These are phyloP conservation scores for Drosophila truncata DNA, from an alignment of 1,140 invertebrate genomes.

Conservation along the genomic window DNA sequence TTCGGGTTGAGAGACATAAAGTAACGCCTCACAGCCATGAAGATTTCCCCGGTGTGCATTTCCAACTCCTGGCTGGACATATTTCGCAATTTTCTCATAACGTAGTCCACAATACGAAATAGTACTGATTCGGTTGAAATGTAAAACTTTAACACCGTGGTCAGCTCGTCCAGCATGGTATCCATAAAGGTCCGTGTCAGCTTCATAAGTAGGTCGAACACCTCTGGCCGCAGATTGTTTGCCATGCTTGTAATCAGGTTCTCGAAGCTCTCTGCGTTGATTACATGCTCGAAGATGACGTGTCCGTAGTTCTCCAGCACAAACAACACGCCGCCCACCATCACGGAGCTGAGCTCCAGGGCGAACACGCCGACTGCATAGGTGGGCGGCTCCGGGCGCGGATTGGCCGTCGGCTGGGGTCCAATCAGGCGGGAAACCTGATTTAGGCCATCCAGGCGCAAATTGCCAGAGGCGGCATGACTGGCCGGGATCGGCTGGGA, in stretches of 20 bases:
- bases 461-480: neutral
- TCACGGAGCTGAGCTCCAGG: constrained; percentile 37
- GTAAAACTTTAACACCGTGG: constrained; percentile 42
- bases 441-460: neutral
- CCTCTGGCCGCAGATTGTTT: neutral
- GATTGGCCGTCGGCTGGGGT: neutral
- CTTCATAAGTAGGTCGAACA: constrained; percentile 27
- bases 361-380: constrained; percentile 35
- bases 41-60: constrained; percentile 5
- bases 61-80: neutral
- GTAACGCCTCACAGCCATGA: constrained; percentile 24
- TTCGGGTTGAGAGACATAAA: constrained; percentile 68
- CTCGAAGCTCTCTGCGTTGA: constrained; percentile 55
- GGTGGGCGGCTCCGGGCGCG: constrained; percentile 20
- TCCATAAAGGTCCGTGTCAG: constrained; percentile 46
- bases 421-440: constrained; percentile 18
- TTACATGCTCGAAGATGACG: constrained; percentile 37
- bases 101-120: constrained; percentile 23
- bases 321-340: constrained; percentile 23
- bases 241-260: constrained; percentile 31
- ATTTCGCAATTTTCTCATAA: constrained; percentile 15
- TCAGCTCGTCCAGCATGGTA: constrained; percentile 33
- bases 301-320: constrained; percentile 31
- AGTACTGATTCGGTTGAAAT: constrained; percentile 61
- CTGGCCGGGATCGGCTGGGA: constrained; percentile 37